Conservation (phyloP, 2,888 invertebrate species). For the Arrhopalites spinosus region DNA sequence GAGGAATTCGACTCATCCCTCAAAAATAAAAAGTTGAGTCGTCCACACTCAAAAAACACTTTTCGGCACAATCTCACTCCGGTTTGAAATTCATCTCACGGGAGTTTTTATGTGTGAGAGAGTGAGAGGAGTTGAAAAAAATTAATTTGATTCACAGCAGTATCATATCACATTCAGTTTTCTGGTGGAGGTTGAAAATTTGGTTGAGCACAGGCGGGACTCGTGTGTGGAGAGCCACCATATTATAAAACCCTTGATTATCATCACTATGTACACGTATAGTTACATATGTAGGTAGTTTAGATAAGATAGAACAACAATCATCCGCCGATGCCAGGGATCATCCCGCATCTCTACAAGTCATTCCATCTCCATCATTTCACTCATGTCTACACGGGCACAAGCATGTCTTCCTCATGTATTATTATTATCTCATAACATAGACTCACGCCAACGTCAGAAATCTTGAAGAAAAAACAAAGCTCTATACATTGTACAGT, state of each 20-base stretch:
- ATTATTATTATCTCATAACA: too few species aligned
- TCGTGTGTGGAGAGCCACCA: conserved; percentile 13
- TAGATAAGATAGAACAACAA: background rate
- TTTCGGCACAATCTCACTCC: conserved; percentile 34
- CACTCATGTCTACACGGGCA: conserved; percentile 1
- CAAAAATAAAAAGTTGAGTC: too few species aligned
- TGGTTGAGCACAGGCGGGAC: conserved; percentile 26
- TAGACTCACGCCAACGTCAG: too few species aligned
- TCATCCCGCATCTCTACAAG: background rate
- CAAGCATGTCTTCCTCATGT: background rate
- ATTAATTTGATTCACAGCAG: conserved; percentile 51
- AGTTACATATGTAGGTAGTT: too few species aligned
- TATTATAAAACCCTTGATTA: background rate
- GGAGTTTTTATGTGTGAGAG: background rate
- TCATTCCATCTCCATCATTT: background rate
- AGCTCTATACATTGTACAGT: too few species aligned
- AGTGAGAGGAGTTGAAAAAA: conserved; percentile 28
- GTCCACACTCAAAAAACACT: too few species aligned
- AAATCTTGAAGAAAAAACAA: too few species aligned
- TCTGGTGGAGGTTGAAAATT: background rate
- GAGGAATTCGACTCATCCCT: background rate
- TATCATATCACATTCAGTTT: conserved; percentile 34
- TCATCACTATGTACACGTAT: background rate
- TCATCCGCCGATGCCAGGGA: background rate
- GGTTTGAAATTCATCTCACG: conserved; percentile 47